Evolutionary conservation across 1,140 invertebrate genomes (phyloP).

Genomic region (Carcinoscorpius rotundicauda): DNA sequence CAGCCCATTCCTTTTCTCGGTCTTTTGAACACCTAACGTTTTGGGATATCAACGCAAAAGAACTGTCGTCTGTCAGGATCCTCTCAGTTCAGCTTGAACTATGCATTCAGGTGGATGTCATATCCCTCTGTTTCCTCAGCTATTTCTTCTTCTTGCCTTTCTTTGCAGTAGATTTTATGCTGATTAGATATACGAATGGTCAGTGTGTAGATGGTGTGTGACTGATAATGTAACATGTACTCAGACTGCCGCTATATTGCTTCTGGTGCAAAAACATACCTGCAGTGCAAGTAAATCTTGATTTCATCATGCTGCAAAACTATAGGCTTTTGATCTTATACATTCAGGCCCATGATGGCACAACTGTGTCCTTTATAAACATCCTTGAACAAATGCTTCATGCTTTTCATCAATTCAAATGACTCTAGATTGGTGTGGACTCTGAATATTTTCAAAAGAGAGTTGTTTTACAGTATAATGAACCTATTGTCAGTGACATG

Average conservation of each 20-base stretch:
- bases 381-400: slow-evolving; percentile 31
- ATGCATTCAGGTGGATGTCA: slow-evolving; percentile 9
- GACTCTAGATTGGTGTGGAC: too few species aligned
- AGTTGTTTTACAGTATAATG: too few species aligned
- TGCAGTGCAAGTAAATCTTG: slow-evolving; percentile 12
- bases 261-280: slow-evolving; percentile 25
- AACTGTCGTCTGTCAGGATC: slow-evolving; percentile 15
- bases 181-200: slow-evolving; percentile 37
- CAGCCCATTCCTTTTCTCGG: neutral
- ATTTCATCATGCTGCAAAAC: slow-evolving; percentile 21
- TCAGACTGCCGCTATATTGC: slow-evolving; percentile 22
- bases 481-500: too few species aligned
- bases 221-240: slow-evolving; percentile 31
- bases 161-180: slow-evolving; percentile 27
- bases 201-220: slow-evolving; percentile 32
- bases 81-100: slow-evolving; percentile 17
- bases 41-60: slow-evolving; percentile 24
- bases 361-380: slow-evolving; percentile 30
- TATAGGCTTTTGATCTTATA: neutral
- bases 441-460: too few species aligned
- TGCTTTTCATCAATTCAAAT: slow-evolving; percentile 19
- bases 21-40: slow-evolving; percentile 16
- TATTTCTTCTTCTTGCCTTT: slow-evolving; percentile 9
- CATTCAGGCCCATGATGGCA: slow-evolving; percentile 11
- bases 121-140: neutral